Conservation (phyloP, 2,888 invertebrate species). For the Noctuana brunneofusca region DNA sequence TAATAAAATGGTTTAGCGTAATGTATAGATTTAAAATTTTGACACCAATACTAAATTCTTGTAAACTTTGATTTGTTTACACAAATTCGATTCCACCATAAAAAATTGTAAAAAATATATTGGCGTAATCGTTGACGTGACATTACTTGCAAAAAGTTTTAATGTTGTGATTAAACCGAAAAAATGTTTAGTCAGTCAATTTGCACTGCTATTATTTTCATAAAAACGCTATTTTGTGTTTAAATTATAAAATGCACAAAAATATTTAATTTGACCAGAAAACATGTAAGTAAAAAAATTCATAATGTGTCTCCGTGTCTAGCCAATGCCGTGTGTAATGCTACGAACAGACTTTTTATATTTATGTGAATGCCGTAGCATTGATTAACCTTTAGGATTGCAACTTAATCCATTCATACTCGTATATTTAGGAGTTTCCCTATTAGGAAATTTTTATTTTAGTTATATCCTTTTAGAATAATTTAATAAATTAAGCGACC, state of each 20-base stretch:
- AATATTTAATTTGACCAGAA: too few species aligned
- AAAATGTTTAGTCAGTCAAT: neutral
- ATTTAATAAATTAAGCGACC: too few species aligned
- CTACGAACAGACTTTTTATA: constrained; percentile 19
- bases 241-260: too few species aligned
- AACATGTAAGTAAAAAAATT: too few species aligned
- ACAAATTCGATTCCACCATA: too few species aligned
- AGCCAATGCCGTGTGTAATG: constrained; percentile 1
- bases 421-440: constrained; percentile 1
- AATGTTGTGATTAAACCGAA: too few species aligned
- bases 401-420: constrained; percentile 25
- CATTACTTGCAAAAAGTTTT: too few species aligned
- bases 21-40: too few species aligned
- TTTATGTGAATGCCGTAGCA: constrained; percentile 30
- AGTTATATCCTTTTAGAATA: too few species aligned
- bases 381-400: constrained; percentile 32
- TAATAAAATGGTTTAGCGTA: neutral
- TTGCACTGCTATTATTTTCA: neutral
- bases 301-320: neutral
- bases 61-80: too few species aligned
- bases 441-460: too few species aligned
- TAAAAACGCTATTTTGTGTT: neutral
- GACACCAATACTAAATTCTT: too few species aligned
- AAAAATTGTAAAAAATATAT: neutral
- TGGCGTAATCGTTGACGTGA: neutral